These are phyloP conservation scores for Rhabdomys dilectus DNA, from an alignment of 2,113 vertebrate genomes.

Conservation along the genomic window DNA sequence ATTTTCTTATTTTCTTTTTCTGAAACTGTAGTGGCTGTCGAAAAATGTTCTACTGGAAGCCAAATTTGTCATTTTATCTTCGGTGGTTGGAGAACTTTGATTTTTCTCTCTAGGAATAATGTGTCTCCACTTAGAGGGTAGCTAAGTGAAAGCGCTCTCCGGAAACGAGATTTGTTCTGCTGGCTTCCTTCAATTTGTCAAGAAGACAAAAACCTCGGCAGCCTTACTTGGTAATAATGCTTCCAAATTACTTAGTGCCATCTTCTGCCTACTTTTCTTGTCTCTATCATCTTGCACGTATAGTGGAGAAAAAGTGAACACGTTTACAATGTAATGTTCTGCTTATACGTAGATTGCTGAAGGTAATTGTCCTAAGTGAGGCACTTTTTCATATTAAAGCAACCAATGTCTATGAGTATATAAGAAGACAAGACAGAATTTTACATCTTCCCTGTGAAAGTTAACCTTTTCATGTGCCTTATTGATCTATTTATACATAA, in stretches of 20 bases:
- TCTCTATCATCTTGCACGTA: neutral
- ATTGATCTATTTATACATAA: neutral
- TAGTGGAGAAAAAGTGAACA: slow-evolving; percentile 33
- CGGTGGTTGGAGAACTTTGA: slow-evolving; percentile 56
- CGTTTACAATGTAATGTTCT: neutral
- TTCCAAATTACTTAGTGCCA: slow-evolving; percentile 52
- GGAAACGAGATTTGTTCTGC: slow-evolving; percentile 58
- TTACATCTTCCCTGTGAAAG: neutral
- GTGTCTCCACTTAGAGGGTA: slow-evolving; percentile 38
- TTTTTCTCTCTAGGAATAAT: slow-evolving; percentile 70
- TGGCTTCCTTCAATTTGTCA: slow-evolving; percentile 62
- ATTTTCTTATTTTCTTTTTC: slow-evolving; percentile 77
- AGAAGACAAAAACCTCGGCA: slow-evolving; percentile 63
- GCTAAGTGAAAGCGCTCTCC: slow-evolving; percentile 58
- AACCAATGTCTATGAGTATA: neutral
- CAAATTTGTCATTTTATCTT: slow-evolving; percentile 73
- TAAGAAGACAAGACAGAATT: neutral
- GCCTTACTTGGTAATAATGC: slow-evolving; percentile 62
- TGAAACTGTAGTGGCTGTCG: slow-evolving; percentile 63
- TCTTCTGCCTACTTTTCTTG: slow-evolving; percentile 44
- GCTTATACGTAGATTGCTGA: slow-evolving; percentile 9
- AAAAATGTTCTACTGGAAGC: slow-evolving; percentile 57
- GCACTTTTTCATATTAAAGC: slow-evolving; percentile 27
- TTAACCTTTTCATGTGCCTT: neutral
- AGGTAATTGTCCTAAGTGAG: slow-evolving; percentile 54